Evolutionary conservation across 1,140 invertebrate genomes (phyloP), one percentile per base, ranked within the genome.

Genomic region (Conus ventricosus): DNA sequence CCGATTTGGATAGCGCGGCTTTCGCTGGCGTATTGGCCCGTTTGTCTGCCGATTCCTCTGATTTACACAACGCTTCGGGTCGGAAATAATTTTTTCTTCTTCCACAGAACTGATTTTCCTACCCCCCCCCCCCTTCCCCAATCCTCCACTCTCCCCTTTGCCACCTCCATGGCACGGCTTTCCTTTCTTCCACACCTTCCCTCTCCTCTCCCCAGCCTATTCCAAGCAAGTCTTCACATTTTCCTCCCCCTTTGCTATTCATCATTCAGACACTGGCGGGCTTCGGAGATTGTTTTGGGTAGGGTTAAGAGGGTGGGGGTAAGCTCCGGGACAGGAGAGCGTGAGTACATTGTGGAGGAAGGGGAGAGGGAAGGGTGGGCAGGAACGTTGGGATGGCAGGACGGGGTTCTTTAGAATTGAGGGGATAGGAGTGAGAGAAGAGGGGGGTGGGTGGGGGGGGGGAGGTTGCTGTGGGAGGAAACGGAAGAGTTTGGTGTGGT

Each of bases 121-220:
- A 60, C 57, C 57, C 67, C 23, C 20, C 23, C 23, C 13, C 20
- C 20, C 67, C 20, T 80, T 39, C 20, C 39, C 39, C 39, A 39
- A 39, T 39, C 39, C 39, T 39, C 39, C 39, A 39, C 39, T 39
- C 39, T 39, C 39, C 39, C 39, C 3, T 39, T 39, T 39, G 39
- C 39, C 39, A 39, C 39, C 39, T 39, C 39, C 39, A 0, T 3
- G 39, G 3, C 39, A 3, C 39, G 0, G 27, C 6, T 27, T 39
- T 80, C 6, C 39, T 80, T 51, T 80, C 5, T 80, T 51, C 51
- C 78, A 25, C 60, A 75, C 67, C 63, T 53, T 17, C 39, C 75
- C 85, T 86, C 39, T 86, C 85, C 85, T 86, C 39, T 86, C 85
- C 1, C 81, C 39, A 20, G 53, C 84, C 57, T 55, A n/a, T 23